Evolutionary conservation across 2,888 invertebrate genomes (phyloP).

Genomic region (Xestoiulus laeticollis): DNA sequence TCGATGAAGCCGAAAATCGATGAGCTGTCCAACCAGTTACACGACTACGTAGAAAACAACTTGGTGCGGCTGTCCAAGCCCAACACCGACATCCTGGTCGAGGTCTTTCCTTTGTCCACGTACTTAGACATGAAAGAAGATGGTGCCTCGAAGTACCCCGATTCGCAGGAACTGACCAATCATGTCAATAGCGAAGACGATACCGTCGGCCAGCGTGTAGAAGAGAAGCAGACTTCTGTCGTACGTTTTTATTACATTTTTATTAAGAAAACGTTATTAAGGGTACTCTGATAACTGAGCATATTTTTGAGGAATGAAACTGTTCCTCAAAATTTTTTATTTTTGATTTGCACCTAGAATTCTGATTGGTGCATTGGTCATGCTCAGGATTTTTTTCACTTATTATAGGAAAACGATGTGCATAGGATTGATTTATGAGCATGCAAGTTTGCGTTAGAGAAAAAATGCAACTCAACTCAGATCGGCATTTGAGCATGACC

Average conservation of each 20-base stretch:
- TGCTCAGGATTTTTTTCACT: too few species aligned
- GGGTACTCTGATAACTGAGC: too few species aligned
- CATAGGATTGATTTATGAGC: too few species aligned
- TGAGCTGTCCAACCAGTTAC: background rate
- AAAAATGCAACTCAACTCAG: too few species aligned
- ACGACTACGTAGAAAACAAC: background rate
- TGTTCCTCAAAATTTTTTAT: too few species aligned
- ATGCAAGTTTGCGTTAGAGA: too few species aligned
- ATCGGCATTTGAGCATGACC: too few species aligned
- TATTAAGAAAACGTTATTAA: too few species aligned
- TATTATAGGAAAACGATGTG: too few species aligned
- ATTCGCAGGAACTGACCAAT: background rate
- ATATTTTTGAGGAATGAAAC: too few species aligned
- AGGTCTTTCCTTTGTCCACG: background rate
- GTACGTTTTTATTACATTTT: background rate
- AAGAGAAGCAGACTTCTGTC: background rate
- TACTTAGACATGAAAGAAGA: background rate
- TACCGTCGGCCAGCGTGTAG: background rate
- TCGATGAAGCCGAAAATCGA: background rate
- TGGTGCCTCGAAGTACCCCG: background rate
- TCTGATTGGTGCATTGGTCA: too few species aligned
- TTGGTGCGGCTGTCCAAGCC: background rate
- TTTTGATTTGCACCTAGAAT: too few species aligned
- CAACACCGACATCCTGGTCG: background rate
- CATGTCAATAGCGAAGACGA: background rate